These are phyloP conservation scores for Azorinus chamasolen DNA, from an alignment of 2,888 invertebrate genomes.

Conservation along the genomic window DNA sequence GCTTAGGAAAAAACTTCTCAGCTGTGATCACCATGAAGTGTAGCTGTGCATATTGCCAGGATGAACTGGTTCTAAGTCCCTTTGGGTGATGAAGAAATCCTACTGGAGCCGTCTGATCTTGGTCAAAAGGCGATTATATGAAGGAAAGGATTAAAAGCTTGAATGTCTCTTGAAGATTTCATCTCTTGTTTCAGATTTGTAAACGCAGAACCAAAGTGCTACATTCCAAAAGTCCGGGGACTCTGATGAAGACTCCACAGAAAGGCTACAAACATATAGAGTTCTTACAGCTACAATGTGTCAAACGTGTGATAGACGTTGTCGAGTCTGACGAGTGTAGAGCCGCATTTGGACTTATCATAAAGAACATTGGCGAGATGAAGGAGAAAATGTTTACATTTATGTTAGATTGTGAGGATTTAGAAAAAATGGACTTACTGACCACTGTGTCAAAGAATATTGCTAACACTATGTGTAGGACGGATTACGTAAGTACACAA, in stretches of 20 bases:
- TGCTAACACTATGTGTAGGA: conserved; percentile 96
- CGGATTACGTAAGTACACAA: conserved; percentile 94
- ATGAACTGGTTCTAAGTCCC: no score
- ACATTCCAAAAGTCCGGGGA: conserved; percentile 89
- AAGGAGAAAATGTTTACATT: conserved; percentile 96
- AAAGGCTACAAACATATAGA: conserved; percentile 97
- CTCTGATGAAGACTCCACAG: conserved; percentile 82
- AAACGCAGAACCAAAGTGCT: conserved; percentile 87
- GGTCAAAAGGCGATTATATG: no score
- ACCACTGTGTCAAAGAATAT: conserved; percentile 95
- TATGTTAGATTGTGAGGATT: conserved; percentile 93
- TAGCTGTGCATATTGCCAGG: no score
- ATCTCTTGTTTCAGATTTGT: conserved; percentile 87
- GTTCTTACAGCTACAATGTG: conserved; percentile 94
- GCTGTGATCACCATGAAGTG: no score
- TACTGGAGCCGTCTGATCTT: no score
- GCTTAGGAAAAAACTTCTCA: no score
- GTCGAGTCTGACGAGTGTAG: conserved; percentile 95
- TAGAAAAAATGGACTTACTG: conserved; percentile 90
- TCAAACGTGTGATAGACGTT: conserved; percentile 96
- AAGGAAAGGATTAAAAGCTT: no score
- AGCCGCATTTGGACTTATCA: conserved; percentile 96
- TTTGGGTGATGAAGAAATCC: no score
- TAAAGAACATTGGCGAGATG: conserved; percentile 93
- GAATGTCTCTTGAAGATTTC: no score